Conservation (phyloP, 1,140 invertebrate genomes). For the Oryctes rhinoceros region DNA sequence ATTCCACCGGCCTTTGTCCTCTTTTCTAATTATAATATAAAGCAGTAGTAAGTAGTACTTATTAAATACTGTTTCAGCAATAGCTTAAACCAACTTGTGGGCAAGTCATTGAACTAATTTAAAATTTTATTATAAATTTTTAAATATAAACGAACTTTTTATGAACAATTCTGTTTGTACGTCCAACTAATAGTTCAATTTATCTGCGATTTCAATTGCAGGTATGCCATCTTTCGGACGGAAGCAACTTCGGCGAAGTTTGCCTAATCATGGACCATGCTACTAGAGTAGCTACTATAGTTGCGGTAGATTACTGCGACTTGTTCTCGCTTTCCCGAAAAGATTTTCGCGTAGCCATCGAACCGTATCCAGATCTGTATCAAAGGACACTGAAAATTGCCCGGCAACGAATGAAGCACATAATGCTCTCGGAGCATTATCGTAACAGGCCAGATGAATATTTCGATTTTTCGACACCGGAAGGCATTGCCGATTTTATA, state of each 20-base stretch:
- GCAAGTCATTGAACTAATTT: too few relatives aligned
- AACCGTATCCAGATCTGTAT: slow-evolving; percentile 46
- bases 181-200: not conserved
- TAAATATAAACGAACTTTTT: too few relatives aligned
- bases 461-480: slow-evolving; percentile 11
- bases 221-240: slow-evolving; percentile 55
- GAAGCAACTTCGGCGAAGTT: slow-evolving; percentile 54
- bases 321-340: slow-evolving; percentile 62
- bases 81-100: too few relatives aligned
- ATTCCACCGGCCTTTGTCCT: too few relatives aligned
- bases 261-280: slow-evolving; percentile 64
- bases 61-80: too few relatives aligned
- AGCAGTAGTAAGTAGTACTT: too few relatives aligned
- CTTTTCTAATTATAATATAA: too few relatives aligned
- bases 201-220: slow-evolving; percentile 11
- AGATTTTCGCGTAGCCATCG: slow-evolving; percentile 58
- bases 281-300: slow-evolving; percentile 62
- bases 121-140: too few relatives aligned
- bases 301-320: slow-evolving; percentile 67
- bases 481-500: slow-evolving; percentile 36
- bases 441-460: slow-evolving; percentile 32
- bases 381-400: slow-evolving; percentile 48
- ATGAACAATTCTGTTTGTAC: too few relatives aligned
- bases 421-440: slow-evolving; percentile 55
- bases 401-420: slow-evolving; percentile 46